These are phyloP conservation scores for Xenopus laevis DNA, from an alignment of 2,113 vertebrate genomes.

Conservation along the genomic window DNA sequence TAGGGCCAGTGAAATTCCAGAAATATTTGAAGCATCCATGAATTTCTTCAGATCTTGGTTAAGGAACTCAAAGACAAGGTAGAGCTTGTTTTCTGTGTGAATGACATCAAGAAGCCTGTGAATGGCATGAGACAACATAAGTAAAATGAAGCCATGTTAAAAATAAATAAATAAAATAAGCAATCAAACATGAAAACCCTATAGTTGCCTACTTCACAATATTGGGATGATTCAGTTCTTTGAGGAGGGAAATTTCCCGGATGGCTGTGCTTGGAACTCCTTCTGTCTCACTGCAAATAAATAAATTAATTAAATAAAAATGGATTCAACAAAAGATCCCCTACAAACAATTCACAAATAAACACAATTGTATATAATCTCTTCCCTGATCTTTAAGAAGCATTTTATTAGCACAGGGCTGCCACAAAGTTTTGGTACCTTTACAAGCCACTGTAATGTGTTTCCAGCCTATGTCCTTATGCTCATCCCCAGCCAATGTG, in stretches of 20 bases:
- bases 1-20: conserved; percentile 85
- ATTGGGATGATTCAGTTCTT: conserved; percentile 90
- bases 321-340: too few relatives aligned
- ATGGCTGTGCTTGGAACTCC: conserved; percentile 92
- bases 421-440: too few relatives aligned
- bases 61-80: conserved; percentile 94
- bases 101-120: conserved; percentile 87
- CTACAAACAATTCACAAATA: not conserved
- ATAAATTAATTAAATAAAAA: too few relatives aligned
- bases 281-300: conserved; percentile 89
- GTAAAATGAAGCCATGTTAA: not conserved
- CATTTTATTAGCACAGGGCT: too few relatives aligned
- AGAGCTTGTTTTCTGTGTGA: conserved; percentile 95
- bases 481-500: too few relatives aligned
- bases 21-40: conserved; percentile 85
- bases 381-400: too few relatives aligned
- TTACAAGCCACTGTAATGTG: too few relatives aligned
- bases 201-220: conserved; percentile 83
- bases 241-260: conserved; percentile 88
- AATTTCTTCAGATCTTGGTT: conserved; percentile 96
- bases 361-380: not conserved
- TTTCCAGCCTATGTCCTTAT: too few relatives aligned
- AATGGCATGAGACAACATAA: not conserved
- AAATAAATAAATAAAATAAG: conserved; percentile 1
- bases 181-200: too few relatives aligned